Evolutionary conservation across 2,113 vertebrate species (phyloP).

Genomic region (Trochalopteron elliotii): DNA sequence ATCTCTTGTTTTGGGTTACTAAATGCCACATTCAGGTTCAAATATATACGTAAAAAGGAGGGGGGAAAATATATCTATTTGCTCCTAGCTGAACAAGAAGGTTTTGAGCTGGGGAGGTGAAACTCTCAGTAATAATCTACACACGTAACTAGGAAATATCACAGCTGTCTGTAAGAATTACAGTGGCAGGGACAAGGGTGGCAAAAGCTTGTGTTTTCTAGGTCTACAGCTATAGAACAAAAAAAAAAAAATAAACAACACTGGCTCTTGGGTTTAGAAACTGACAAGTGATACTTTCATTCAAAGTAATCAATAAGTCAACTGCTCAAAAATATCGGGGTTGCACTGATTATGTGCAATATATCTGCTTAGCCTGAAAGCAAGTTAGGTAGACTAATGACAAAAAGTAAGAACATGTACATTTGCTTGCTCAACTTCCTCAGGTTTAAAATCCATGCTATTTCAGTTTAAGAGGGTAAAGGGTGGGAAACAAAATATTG

Average conservation of each 20-base stretch:
- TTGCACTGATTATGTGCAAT: not conserved
- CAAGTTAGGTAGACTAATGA: not conserved
- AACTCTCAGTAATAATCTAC: not conserved
- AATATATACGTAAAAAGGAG: not conserved
- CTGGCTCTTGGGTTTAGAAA: not conserved
- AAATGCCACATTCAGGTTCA: not conserved
- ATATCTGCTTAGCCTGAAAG: not conserved
- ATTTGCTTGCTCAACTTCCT: not conserved
- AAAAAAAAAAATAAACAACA: not conserved
- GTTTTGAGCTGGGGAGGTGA: not conserved
- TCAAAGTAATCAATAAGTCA: not conserved
- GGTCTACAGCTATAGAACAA: not conserved
- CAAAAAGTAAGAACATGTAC: not conserved
- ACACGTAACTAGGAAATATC: not conserved
- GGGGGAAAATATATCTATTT: not conserved
- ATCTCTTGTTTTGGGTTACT: not conserved
- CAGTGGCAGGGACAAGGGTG: not conserved
- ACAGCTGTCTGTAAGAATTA: not conserved
- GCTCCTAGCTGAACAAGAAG: not conserved
- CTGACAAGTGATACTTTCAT: not conserved
- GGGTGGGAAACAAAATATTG: not conserved
- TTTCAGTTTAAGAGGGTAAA: conserved; percentile 24
- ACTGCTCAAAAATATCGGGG: not conserved
- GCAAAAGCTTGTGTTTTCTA: not conserved
- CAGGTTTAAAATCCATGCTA: conserved; percentile 19